A percentile compares a stretch with the other conserved stretches of the same genome.
phyloP scores from a whole-genome alignment of 2,113 vertebrate species.

The Lasiurus cinereus region DNA sequence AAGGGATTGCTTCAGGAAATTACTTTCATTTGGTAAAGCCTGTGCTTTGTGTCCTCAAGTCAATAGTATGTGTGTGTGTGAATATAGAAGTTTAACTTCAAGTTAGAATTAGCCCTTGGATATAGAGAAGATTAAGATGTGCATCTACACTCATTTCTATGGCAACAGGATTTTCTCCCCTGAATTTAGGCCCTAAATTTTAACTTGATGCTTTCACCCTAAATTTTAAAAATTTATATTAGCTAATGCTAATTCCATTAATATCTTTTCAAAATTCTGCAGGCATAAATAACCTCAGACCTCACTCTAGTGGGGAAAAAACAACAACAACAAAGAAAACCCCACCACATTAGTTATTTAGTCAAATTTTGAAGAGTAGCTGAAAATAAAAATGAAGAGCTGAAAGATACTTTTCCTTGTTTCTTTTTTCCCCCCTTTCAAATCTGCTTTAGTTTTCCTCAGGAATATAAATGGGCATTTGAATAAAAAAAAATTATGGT shows the following conservation, averaged over 20 bases:
- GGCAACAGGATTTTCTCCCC: background rate
- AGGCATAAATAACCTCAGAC: background rate
- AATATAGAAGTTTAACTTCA: background rate
- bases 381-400: slow-evolving; percentile 37
- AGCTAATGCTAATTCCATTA: slow-evolving; percentile 52
- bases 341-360: background rate
- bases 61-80: background rate
- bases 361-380: slow-evolving; percentile 45
- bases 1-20: background rate
- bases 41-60: background rate
- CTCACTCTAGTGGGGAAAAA: background rate
- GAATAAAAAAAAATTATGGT: background rate
- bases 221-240: slow-evolving; percentile 19
- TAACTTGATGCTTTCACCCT: background rate
- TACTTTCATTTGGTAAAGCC: background rate
- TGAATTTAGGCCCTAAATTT: background rate
- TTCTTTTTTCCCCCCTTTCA: background rate
- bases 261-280: background rate
- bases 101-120: background rate
- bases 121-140: slow-evolving; percentile 3
- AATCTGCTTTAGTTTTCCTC: slow-evolving; percentile 10
- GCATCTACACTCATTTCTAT: background rate
- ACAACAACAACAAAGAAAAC: background rate
- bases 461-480: background rate
- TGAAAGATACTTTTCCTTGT: background rate